These are phyloP conservation scores for Cettia cetti DNA, from an alignment of 2,113 vertebrate species.

Conservation along the genomic window DNA sequence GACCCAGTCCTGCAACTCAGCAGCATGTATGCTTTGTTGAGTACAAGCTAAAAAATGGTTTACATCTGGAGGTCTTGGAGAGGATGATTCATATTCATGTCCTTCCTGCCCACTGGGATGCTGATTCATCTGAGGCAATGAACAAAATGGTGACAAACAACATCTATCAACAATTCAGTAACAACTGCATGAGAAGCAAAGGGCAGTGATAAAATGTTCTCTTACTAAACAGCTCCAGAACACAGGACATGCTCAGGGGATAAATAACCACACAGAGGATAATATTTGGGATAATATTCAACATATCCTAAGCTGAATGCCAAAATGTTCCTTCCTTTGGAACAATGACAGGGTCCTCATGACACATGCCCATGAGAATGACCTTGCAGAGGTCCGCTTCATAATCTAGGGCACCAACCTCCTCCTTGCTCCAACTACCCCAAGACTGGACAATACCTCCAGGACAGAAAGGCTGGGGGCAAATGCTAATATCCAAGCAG, in stretches of 20 bases:
- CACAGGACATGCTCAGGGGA: background rate
- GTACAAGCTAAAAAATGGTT: background rate
- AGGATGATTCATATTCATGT: background rate
- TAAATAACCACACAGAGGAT: background rate
- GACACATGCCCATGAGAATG: background rate
- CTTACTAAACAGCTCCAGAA: background rate
- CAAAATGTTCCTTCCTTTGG: background rate
- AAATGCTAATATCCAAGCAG: background rate
- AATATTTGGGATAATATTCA: background rate
- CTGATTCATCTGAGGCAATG: background rate
- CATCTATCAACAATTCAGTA: background rate
- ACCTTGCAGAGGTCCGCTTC: background rate
- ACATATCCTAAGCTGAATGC: background rate
- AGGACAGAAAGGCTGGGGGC: background rate
- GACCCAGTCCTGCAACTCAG: background rate
- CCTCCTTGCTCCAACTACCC: background rate
- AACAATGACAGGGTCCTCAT: background rate
- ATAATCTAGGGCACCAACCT: background rate
- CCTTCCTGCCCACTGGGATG: background rate
- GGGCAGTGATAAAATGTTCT: background rate
- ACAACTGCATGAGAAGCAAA: background rate
- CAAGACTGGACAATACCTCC: background rate
- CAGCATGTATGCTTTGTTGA: background rate
- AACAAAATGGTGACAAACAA: background rate
- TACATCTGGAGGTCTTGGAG: background rate